phyloP scores from a whole-genome alignment of 2,888 invertebrate genomes.

The Tigriopus californicus region DNA sequence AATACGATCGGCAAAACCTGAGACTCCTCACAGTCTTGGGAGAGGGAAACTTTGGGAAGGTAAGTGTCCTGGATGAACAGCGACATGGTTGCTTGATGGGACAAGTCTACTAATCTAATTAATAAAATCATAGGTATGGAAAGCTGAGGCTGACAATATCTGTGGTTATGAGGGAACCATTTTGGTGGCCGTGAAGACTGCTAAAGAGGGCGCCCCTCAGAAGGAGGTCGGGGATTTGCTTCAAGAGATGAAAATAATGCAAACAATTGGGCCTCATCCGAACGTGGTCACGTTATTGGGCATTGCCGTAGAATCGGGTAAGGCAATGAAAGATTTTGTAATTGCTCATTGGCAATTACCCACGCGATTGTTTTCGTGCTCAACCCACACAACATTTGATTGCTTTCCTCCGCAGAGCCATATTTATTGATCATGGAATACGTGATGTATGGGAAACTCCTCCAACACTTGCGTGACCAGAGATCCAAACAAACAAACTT shows the following conservation, averaged over 20 bases:
- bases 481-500: constrained; percentile 10
- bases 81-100: neutral
- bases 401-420: constrained; percentile 43
- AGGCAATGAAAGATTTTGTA: neutral
- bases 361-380: no score
- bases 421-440: constrained; percentile 66
- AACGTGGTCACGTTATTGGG: constrained; percentile 73
- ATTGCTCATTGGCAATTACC: no score
- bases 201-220: constrained; percentile 20
- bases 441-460: constrained; percentile 59
- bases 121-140: constrained; percentile 44
- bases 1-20: constrained; percentile 56
- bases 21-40: constrained; percentile 56
- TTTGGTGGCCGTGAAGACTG: constrained; percentile 59
- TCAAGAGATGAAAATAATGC: constrained; percentile 76
- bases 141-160: constrained; percentile 61
- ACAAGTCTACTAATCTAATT: neutral
- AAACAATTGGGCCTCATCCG: constrained; percentile 68
- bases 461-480: constrained; percentile 50
- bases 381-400: no score
- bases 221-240: constrained; percentile 67
- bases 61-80: constrained; percentile 23
- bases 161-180: constrained; percentile 55
- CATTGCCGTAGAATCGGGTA: constrained; percentile 61
- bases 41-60: constrained; percentile 67